Conservation (phyloP, 2,888 invertebrate species). For the Sphaerophoria taeniata region DNA sequence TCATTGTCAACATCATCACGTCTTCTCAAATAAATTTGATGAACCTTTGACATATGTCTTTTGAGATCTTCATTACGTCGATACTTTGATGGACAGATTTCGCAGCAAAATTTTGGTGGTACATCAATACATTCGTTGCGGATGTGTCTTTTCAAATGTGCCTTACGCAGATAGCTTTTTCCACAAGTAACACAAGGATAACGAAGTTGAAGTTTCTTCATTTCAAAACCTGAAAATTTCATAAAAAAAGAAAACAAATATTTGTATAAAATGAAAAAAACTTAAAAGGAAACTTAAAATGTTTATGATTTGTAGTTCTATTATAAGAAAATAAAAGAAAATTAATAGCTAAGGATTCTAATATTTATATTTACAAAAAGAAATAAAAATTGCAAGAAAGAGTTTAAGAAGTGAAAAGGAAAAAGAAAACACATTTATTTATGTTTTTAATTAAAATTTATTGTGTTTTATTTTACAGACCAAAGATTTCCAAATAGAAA, state of each 20-base stretch:
- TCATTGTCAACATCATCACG: constrained; percentile 67
- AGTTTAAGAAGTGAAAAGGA: not conserved
- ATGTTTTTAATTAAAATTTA: not conserved
- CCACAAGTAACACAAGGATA: constrained; percentile 78
- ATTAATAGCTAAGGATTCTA: not conserved
- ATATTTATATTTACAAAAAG: constrained; percentile 43
- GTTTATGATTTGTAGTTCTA: not conserved
- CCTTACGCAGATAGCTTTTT: constrained; percentile 78
- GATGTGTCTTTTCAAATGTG: constrained; percentile 78
- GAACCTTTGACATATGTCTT: constrained; percentile 77
- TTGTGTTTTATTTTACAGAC: constrained; percentile 18
- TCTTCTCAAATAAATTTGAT: constrained; percentile 72
- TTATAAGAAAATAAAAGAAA: not conserved
- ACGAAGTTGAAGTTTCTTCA: constrained; percentile 76
- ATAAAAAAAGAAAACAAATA: constrained; percentile 56
- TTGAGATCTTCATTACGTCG: constrained; percentile 78
- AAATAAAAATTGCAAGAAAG: not conserved
- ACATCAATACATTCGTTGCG: constrained; percentile 78
- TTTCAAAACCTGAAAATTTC: constrained; percentile 51
- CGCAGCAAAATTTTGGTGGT: constrained; percentile 77
- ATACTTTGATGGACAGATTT: constrained; percentile 77
- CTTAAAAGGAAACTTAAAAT: constrained; percentile 15
- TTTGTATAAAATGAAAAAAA: constrained; percentile 54
- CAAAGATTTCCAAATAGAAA: not conserved
- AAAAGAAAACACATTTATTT: constrained; percentile 49